Conservation (phyloP, 2,113 vertebrate genomes). For the Scopus umbretta region DNA sequence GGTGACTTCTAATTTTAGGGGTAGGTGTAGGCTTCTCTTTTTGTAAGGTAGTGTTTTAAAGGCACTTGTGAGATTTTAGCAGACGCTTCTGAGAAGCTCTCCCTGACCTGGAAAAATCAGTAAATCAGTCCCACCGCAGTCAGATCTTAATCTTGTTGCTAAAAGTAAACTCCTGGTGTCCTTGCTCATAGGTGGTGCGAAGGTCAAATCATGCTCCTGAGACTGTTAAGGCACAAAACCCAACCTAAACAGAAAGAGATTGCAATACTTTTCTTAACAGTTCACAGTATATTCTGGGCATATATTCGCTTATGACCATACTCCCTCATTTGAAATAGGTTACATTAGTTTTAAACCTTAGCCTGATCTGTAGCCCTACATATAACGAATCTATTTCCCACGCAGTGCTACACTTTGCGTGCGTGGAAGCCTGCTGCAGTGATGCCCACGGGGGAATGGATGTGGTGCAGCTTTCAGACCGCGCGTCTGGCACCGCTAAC, state of each 20-base stretch:
- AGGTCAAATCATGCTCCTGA: background rate
- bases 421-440: background rate
- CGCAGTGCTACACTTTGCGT: accelerated
- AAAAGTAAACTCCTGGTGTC: background rate
- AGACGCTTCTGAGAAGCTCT: background rate
- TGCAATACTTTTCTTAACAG: background rate
- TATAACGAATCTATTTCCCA: background rate
- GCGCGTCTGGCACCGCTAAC: background rate
- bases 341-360: background rate
- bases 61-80: background rate
- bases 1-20: background rate
- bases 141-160: background rate
- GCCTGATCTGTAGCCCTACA: background rate
- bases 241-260: background rate
- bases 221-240: background rate
- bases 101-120: background rate
- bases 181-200: background rate
- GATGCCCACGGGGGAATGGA: background rate
- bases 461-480: background rate
- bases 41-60: background rate
- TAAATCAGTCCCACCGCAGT: background rate
- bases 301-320: background rate
- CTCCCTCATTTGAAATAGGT: background rate
- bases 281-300: background rate
- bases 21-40: background rate